Evolutionary conservation across 2,888 invertebrate genomes (phyloP).

Genomic region (Xestia ashworthii): DNA sequence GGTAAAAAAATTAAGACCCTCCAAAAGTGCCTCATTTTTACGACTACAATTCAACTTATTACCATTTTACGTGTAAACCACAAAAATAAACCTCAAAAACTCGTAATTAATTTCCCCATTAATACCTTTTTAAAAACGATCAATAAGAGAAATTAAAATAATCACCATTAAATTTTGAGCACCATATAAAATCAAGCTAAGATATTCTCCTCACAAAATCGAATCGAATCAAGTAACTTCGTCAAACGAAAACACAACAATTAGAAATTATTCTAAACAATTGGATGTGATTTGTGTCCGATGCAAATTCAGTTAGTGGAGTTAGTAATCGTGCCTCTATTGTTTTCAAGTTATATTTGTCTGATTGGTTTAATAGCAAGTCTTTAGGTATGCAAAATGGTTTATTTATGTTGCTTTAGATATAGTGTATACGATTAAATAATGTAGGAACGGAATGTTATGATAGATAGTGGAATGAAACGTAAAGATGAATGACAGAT

Average conservation of each 20-base stretch:
- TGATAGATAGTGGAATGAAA: too few relatives aligned
- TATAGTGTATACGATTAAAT: background rate
- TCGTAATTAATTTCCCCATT: background rate
- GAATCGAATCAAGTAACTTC: slow-evolving; percentile 30
- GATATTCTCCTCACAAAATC: slow-evolving; percentile 21
- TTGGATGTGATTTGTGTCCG: slow-evolving; percentile 35
- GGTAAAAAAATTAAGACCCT: too few relatives aligned
- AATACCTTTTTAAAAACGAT: background rate
- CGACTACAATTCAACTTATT: too few relatives aligned
- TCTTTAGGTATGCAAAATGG: slow-evolving; percentile 18
- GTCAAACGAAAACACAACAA: slow-evolving; percentile 38
- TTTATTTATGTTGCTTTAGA: slow-evolving; percentile 15
- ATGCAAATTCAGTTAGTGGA: slow-evolving; percentile 42
- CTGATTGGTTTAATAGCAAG: slow-evolving; percentile 20
- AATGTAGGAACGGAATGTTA: too few relatives aligned
- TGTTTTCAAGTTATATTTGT: slow-evolving; percentile 33
- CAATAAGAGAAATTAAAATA: background rate
- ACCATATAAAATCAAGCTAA: slow-evolving; percentile 22
- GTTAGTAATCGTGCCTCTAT: slow-evolving; percentile 41
- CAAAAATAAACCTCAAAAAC: background rate
- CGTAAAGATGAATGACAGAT: too few relatives aligned
- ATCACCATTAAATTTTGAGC: background rate
- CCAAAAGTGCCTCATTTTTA: too few relatives aligned
- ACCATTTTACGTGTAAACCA: too few relatives aligned
- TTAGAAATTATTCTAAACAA: slow-evolving; percentile 53